Percentiles rank a stretch among this genome's conserved stretches.
Evolutionary conservation across 1,140 invertebrate species (phyloP).

Genomic region (Drosophila mauritiana): DNA sequence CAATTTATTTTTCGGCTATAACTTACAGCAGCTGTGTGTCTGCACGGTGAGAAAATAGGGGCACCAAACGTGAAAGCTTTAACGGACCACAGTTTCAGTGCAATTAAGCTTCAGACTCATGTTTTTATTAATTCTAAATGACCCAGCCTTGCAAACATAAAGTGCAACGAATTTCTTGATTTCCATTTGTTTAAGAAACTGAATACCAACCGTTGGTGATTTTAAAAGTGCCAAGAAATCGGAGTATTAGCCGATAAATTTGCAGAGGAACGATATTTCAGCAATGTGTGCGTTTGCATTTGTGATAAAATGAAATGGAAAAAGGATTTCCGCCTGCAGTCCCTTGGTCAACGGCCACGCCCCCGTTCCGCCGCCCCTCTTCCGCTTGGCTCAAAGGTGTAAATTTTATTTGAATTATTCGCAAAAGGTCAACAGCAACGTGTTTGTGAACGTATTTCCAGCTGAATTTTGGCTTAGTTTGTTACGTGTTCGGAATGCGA

Average conservation of each 20-base stretch:
- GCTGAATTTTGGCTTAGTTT: slow-evolving; percentile 55
- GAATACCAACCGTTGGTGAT: too few species aligned
- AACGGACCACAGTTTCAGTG: neutral
- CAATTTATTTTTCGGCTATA: slow-evolving; percentile 75
- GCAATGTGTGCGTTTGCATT: slow-evolving; percentile 17
- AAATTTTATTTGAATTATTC: slow-evolving; percentile 82
- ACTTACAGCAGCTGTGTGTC: slow-evolving; percentile 62
- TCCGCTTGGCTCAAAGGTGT: slow-evolving; percentile 59
- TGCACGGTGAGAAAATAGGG: slow-evolving; percentile 3
- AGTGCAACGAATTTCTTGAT: neutral
- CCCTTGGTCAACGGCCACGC: slow-evolving; percentile 50
- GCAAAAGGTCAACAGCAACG: slow-evolving; percentile 54
- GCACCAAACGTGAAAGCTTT: too few species aligned
- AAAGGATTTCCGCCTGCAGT: slow-evolving; percentile 78
- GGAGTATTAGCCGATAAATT: neutral
- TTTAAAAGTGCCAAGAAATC: neutral
- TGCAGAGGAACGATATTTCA: neutral
- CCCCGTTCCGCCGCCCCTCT: neutral
- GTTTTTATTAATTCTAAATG: too few species aligned
- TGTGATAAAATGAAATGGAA: slow-evolving; percentile 74
- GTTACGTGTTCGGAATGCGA: slow-evolving; percentile 40
- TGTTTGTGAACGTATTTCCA: slow-evolving; percentile 38
- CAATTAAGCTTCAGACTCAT: too few species aligned
- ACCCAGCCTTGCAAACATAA: too few species aligned
- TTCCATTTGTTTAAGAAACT: neutral